Conservation (phyloP, 2,113 vertebrate genomes). For the Psephotus haematonotus region DNA sequence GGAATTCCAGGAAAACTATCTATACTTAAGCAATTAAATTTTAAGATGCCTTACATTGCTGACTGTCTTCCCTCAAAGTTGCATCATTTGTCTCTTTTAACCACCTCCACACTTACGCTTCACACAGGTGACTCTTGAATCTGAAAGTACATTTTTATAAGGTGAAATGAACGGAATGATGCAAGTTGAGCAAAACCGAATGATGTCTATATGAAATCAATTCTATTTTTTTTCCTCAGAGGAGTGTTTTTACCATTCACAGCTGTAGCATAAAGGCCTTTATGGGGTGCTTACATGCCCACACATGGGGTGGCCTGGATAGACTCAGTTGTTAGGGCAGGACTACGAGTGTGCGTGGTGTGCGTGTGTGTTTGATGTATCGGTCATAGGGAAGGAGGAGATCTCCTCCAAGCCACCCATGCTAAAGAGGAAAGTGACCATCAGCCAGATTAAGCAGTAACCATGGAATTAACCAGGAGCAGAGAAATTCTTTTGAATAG, state of each 20-base stretch:
- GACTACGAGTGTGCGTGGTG: neutral
- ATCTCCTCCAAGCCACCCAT: fast-evolving
- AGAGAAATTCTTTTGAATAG: neutral
- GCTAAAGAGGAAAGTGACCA: neutral
- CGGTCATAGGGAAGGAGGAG: neutral
- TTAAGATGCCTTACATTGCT: neutral
- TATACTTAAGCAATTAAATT: neutral
- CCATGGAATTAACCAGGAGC: neutral
- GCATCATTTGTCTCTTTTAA: neutral
- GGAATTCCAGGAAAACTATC: neutral
- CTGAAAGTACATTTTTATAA: neutral
- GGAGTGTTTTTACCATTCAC: neutral
- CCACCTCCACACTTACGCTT: neutral
- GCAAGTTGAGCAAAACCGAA: neutral
- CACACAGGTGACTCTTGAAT: neutral
- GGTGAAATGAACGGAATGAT: neutral
- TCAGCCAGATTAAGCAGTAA: neutral
- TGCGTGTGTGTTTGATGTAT: neutral
- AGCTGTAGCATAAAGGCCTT: neutral
- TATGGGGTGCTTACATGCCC: neutral
- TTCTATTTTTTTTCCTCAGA: neutral
- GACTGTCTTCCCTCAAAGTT: neutral
- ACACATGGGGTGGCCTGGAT: no score
- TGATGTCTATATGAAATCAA: fast-evolving
- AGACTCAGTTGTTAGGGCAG: neutral